Evolutionary conservation across 2,888 invertebrate genomes (phyloP).

Genomic region (Drosophila borborema): DNA sequence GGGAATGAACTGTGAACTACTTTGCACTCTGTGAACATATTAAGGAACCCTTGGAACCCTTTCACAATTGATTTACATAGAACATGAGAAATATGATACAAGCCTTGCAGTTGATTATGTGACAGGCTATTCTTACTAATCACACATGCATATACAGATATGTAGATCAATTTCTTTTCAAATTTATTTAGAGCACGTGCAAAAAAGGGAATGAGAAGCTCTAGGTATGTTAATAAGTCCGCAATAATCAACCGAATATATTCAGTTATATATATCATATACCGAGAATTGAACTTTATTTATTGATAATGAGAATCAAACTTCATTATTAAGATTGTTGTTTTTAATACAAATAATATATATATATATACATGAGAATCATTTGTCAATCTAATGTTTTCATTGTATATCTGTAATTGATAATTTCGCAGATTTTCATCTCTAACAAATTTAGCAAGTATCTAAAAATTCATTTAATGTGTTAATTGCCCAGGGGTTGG

Average conservation of each 20-base stretch:
- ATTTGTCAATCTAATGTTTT: too few relatives aligned
- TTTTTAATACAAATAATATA: too few relatives aligned
- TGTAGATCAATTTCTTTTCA: constrained; percentile 5
- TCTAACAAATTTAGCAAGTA: background rate
- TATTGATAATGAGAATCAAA: too few relatives aligned
- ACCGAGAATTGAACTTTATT: too few relatives aligned
- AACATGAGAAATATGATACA: constrained; percentile 24
- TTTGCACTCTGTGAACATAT: constrained; percentile 64
- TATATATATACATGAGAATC: too few relatives aligned
- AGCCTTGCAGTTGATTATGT: constrained; percentile 1
- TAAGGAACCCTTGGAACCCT: constrained; percentile 32
- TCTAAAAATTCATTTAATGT: background rate
- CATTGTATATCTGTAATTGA: too few relatives aligned
- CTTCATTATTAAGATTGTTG: too few relatives aligned
- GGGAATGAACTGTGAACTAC: constrained; percentile 78
- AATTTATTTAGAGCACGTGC: constrained; percentile 2
- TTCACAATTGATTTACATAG: constrained; percentile 76
- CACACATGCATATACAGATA: background rate
- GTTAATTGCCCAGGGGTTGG: too few relatives aligned
- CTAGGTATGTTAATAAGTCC: too few relatives aligned
- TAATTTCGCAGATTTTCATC: too few relatives aligned
- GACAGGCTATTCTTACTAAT: background rate
- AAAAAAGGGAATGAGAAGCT: background rate
- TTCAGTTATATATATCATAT: too few relatives aligned
- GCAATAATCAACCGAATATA: too few relatives aligned